Percentiles rank a stretch among this genome's conserved stretches.
These are phyloP conservation scores for Cremastinae sp. DNA, from an alignment of 2,888 invertebrate species.

Conservation along the genomic window DNA sequence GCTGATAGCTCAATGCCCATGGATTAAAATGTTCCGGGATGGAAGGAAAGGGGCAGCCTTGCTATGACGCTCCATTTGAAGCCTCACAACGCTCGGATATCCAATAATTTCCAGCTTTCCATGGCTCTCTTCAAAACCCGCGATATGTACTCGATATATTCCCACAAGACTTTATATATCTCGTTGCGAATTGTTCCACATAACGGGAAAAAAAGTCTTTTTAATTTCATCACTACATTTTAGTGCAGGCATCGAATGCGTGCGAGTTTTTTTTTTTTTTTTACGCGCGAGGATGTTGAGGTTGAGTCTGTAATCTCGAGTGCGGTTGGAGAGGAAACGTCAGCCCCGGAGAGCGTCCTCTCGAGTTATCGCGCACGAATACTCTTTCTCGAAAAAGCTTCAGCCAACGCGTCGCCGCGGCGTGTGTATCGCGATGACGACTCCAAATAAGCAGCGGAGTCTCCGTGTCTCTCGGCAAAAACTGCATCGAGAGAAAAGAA, in stretches of 20 bases:
- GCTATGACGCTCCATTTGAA: not conserved
- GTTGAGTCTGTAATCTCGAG: slow-evolving; percentile 42
- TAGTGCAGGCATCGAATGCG: not conserved
- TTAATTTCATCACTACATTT: too few species aligned
- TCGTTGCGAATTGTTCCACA: too few species aligned
- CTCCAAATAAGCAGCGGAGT: not conserved
- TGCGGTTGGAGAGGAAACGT: slow-evolving; percentile 4
- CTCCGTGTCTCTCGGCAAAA: not conserved
- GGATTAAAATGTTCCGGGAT: slow-evolving; percentile 53
- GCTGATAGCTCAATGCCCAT: slow-evolving; percentile 34
- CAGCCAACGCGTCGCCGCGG: not conserved
- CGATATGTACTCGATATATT: slow-evolving; percentile 2
- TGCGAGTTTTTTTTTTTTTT: slow-evolving; percentile 1
- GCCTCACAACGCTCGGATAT: slow-evolving; percentile 36
- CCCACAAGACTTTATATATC: not conserved
- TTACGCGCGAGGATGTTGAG: slow-evolving; percentile 1
- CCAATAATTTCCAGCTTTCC: slow-evolving; percentile 26
- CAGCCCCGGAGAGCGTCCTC: not conserved
- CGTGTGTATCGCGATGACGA: not conserved
- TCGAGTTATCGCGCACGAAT: slow-evolving; percentile 21
- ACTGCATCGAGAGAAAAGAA: not conserved
- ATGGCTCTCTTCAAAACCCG: slow-evolving; percentile 1
- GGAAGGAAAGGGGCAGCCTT: not conserved
- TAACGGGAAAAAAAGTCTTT: too few species aligned
- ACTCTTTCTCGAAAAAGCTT: slow-evolving; percentile 44